phyloP scores from a whole-genome alignment of 2,888 invertebrate species.

The Pseudococcus viburni region DNA sequence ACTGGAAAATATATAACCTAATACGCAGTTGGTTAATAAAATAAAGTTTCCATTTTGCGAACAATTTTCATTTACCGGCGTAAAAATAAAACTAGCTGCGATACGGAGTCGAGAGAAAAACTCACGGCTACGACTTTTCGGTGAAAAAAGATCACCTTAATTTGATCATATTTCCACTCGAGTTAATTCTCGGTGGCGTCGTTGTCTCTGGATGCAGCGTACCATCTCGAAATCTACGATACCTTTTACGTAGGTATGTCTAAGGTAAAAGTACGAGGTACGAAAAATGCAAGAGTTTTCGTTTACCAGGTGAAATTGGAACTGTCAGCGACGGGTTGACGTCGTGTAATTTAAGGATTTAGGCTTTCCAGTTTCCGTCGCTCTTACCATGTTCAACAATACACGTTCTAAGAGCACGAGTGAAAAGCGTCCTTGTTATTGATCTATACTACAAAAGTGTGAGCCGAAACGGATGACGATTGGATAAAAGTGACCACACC shows the following conservation, averaged over 20 bases:
- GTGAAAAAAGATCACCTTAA: constrained; percentile 16
- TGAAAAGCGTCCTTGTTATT: constrained; percentile 62
- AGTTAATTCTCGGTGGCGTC: neutral
- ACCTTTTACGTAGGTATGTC: neutral
- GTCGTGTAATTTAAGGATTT: constrained; percentile 17
- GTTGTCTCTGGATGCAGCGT: neutral
- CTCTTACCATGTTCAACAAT: constrained; percentile 40
- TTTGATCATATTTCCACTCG: constrained; percentile 35
- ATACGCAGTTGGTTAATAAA: too few species aligned
- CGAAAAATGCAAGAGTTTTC: constrained; percentile 41
- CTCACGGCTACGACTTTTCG: neutral
- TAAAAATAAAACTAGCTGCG: too few species aligned
- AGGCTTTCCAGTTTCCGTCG: neutral
- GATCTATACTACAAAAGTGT: constrained; percentile 61
- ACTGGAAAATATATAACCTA: too few species aligned
- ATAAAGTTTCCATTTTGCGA: too few species aligned
- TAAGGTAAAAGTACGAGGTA: neutral
- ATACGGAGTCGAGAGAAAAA: neutral
- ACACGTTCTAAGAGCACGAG: neutral
- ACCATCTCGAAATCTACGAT: neutral
- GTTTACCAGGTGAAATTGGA: constrained; percentile 31
- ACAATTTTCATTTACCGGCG: too few species aligned
- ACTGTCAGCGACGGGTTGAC: constrained; percentile 42
- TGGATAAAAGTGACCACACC: constrained; percentile 65
- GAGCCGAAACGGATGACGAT: constrained; percentile 59